Conservation (phyloP, 2,113 vertebrate species). For the Tenebrosternarchus preto region DNA sequence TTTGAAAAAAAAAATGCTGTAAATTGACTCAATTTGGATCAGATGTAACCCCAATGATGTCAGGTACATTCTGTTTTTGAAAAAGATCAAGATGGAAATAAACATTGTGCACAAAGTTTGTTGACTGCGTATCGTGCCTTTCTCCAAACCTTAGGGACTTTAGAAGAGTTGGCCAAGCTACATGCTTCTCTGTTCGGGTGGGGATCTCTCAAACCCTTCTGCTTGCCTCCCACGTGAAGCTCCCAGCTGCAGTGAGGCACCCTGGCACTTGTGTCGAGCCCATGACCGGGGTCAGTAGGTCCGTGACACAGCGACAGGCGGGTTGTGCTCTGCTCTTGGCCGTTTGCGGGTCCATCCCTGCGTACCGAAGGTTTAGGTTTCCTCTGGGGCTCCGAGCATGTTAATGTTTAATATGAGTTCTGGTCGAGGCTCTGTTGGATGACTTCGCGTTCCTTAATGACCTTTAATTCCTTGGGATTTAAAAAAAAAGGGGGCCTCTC, state of each 20-base stretch:
- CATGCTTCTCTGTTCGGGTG: too few relatives aligned
- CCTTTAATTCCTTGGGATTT: background rate
- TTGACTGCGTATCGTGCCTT: background rate
- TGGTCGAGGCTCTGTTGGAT: constrained; percentile 53
- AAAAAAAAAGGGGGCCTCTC: too few relatives aligned
- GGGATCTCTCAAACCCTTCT: too few relatives aligned
- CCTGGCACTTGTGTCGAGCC: too few relatives aligned
- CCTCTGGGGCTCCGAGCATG: constrained; percentile 55
- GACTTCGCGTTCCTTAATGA: constrained; percentile 53
- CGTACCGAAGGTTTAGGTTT: constrained; percentile 54
- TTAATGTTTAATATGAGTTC: constrained; percentile 72
- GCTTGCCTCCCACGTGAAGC: too few relatives aligned
- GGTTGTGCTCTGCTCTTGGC: background rate
- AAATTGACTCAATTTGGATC: constrained; percentile 68
- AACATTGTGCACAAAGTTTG: constrained; percentile 64
- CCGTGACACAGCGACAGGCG: too few relatives aligned
- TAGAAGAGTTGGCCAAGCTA: too few relatives aligned
- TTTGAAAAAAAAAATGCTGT: constrained; percentile 60
- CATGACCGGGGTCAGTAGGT: too few relatives aligned
- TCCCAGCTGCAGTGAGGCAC: too few relatives aligned
- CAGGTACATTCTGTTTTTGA: constrained; percentile 64
- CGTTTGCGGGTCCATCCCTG: constrained; percentile 24
- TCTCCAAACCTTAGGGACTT: background rate
- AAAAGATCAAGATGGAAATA: constrained; percentile 64
- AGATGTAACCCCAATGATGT: constrained; percentile 60